Percentiles rank a stretch among this genome's conserved stretches.
These are phyloP conservation scores for Capreolus pygargus DNA, from an alignment of 2,113 vertebrate genomes.

Conservation along the genomic window DNA sequence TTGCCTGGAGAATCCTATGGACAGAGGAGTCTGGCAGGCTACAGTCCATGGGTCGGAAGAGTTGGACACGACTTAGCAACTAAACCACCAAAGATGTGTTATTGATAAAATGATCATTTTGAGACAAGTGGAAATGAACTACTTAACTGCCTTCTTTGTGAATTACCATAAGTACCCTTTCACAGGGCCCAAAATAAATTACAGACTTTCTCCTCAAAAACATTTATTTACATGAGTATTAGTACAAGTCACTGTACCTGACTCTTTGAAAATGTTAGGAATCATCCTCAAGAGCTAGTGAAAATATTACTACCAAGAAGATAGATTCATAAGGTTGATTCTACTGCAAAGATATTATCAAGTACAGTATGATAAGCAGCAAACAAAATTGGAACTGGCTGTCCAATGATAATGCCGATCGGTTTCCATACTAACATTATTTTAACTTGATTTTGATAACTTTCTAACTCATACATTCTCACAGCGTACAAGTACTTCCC, in stretches of 20 bases:
- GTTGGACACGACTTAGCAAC: not conserved
- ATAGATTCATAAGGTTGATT: not conserved
- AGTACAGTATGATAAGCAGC: not conserved
- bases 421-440: not conserved
- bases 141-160: not conserved
- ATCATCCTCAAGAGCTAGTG: not conserved
- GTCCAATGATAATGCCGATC: not conserved
- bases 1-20: not conserved
- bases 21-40: not conserved
- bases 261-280: not conserved
- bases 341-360: not conserved
- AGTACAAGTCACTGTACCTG: not conserved
- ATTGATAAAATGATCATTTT: not conserved
- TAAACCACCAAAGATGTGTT: not conserved
- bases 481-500: not conserved
- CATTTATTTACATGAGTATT: not conserved
- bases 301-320: not conserved
- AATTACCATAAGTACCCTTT: not conserved
- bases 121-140: not conserved
- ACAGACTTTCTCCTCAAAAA: not conserved
- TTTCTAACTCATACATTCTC: not conserved
- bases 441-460: not conserved
- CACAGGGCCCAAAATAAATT: not conserved
- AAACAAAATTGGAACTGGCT: not conserved
- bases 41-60: rapidly evolving